phyloP scores from a whole-genome alignment of 1,140 invertebrate species.

The Pantala flavescens region DNA sequence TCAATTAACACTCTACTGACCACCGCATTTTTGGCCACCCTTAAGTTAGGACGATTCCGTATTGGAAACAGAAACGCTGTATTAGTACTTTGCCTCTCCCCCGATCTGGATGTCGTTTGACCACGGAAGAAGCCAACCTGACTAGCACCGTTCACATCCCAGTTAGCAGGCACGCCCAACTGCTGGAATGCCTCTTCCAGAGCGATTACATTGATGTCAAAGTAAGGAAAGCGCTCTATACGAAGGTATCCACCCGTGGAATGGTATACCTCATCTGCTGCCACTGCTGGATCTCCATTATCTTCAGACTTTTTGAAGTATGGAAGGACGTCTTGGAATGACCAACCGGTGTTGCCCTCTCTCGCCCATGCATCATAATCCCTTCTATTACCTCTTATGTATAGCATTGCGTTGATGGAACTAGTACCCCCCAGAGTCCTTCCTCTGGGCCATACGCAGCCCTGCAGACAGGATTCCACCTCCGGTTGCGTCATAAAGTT shows the following conservation, averaged over 20 bases:
- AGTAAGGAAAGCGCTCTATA: constrained; percentile 49
- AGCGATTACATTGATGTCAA: constrained; percentile 42
- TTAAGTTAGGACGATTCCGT: constrained; percentile 57
- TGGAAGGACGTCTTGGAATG: constrained; percentile 46
- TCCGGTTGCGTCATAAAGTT: constrained; percentile 20
- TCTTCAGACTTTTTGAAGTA: constrained; percentile 49
- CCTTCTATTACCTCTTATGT: constrained; percentile 48
- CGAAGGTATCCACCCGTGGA: constrained; percentile 45
- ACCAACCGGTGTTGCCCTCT: constrained; percentile 51
- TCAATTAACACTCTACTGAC: constrained; percentile 59
- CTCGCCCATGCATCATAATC: constrained; percentile 60
- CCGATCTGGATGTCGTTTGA: constrained; percentile 47
- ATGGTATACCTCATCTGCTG: constrained; percentile 35
- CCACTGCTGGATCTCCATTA: constrained; percentile 26
- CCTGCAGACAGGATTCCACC: constrained; percentile 32
- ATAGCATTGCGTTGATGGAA: constrained; percentile 56
- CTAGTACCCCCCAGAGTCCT: constrained; percentile 47
- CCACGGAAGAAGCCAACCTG: constrained; percentile 36
- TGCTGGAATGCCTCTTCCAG: constrained; percentile 48
- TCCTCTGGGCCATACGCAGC: constrained; percentile 24
- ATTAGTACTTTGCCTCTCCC: constrained; percentile 58
- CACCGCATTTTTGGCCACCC: constrained; percentile 54
- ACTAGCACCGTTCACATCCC: constrained; percentile 25
- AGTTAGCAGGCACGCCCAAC: constrained; percentile 27
- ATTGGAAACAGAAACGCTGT: constrained; percentile 61